These are phyloP conservation scores for Dynastes tityus DNA, from an alignment of 2,888 invertebrate species.

Conservation along the genomic window DNA sequence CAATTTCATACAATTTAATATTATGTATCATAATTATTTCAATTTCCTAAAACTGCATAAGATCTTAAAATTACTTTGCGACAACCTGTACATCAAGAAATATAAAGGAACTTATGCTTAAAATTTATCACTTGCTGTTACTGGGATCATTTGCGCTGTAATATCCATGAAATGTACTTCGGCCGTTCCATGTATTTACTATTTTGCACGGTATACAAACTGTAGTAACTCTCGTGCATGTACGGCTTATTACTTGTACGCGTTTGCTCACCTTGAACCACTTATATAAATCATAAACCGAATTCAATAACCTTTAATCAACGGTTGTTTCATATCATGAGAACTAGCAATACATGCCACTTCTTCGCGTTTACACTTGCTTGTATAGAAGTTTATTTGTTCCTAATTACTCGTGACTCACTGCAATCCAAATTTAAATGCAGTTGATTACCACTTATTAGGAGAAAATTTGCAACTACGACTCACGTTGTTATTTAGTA, in stretches of 20 bases:
- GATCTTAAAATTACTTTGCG: too few species aligned
- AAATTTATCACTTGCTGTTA: not conserved
- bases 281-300: constrained; percentile 39
- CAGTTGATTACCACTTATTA: constrained; percentile 5
- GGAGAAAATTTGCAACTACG: constrained; percentile 4
- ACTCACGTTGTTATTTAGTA: not conserved
- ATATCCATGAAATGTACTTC: not conserved
- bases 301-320: constrained; percentile 32
- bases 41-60: too few species aligned
- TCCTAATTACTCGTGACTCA: constrained; percentile 14
- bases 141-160: too few species aligned
- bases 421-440: not conserved
- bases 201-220: constrained; percentile 5
- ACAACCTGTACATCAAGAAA: too few species aligned
- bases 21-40: too few species aligned
- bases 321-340: constrained; percentile 34
- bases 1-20: too few species aligned
- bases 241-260: not conserved
- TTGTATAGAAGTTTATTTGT: not conserved
- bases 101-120: too few species aligned
- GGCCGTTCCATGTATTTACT: constrained; percentile 1
- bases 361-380: not conserved
- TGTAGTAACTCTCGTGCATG: not conserved
- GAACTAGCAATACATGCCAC: constrained; percentile 19
- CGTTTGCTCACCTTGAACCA: constrained; percentile 46